Conservation (phyloP, 2,113 vertebrate genomes). For the Hylia prasina region DNA sequence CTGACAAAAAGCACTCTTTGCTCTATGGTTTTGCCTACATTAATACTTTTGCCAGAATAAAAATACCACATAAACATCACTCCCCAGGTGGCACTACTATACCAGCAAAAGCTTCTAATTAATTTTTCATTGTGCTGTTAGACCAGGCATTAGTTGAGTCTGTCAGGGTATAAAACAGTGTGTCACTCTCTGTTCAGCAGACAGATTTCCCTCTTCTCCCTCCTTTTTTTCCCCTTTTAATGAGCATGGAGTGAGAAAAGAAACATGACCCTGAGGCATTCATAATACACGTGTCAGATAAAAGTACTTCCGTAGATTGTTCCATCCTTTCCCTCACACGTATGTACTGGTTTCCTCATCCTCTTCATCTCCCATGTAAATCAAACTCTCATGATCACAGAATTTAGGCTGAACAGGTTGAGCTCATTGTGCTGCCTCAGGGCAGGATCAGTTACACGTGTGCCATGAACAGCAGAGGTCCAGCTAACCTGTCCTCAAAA, state of each 20-base stretch:
- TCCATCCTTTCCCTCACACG: not conserved
- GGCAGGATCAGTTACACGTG: not conserved
- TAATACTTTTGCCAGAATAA: constrained; percentile 44
- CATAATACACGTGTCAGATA: not conserved
- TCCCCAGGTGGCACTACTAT: constrained; percentile 52
- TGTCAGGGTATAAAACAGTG: constrained; percentile 17
- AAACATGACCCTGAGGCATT: not conserved
- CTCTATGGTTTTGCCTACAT: constrained; percentile 11
- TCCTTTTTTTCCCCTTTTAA: constrained; percentile 22
- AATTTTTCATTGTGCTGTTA: constrained; percentile 58
- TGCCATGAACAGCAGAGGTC: not conserved
- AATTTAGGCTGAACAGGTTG: not conserved
- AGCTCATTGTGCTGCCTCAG: not conserved
- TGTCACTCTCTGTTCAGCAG: constrained; percentile 19
- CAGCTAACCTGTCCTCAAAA: not conserved
- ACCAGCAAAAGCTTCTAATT: constrained; percentile 54
- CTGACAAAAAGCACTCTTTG: constrained; percentile 42
- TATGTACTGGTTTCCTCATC: not conserved
- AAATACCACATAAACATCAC: constrained; percentile 54
- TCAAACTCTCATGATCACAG: not conserved
- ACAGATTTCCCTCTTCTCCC: not conserved
- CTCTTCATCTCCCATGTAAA: constrained; percentile 16
- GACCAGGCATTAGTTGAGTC: constrained; percentile 10
- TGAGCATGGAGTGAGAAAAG: constrained; percentile 15
- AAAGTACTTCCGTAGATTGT: not conserved